Evolutionary conservation across 2,888 invertebrate genomes (phyloP).

Genomic region (Brachyptera risi): DNA sequence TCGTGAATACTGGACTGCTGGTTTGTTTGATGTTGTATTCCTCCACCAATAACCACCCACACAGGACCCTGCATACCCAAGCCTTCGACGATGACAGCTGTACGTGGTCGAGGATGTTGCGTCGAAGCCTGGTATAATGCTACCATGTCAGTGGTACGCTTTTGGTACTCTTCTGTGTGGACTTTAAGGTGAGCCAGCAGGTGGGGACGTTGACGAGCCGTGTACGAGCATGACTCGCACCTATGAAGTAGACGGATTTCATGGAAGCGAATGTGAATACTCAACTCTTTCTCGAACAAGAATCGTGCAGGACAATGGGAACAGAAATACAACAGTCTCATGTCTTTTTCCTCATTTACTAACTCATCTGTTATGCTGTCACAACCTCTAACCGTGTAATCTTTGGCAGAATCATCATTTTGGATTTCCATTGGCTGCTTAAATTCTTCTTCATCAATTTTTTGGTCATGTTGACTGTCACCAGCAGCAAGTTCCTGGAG

Average conservation of each 20-base stretch:
- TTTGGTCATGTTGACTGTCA: conserved; percentile 30
- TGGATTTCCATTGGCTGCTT: conserved; percentile 9
- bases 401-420: neutral
- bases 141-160: conserved; percentile 65
- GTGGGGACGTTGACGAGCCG: conserved; percentile 65
- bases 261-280: conserved; percentile 69
- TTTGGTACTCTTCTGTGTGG: conserved; percentile 38
- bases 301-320: conserved; percentile 78
- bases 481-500: conserved; percentile 47
- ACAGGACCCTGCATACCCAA: conserved; percentile 41
- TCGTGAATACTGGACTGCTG: neutral
- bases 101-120: conserved; percentile 60
- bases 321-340: conserved; percentile 61
- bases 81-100: conserved; percentile 47
- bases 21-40: no score
- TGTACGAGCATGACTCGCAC: conserved; percentile 75
- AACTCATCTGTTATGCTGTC: conserved; percentile 37
- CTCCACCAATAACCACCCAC: conserved; percentile 49
- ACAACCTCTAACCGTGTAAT: neutral
- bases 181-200: conserved; percentile 65
- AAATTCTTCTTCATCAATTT: conserved; percentile 33
- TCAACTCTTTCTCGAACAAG: conserved; percentile 60
- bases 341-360: conserved; percentile 41
- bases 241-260: conserved; percentile 58
- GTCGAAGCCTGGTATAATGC: conserved; percentile 60